Evolutionary conservation across 2,113 vertebrate genomes (phyloP), one percentile per base, ranked within the genome.

Genomic region (Grantiella picta): DNA sequence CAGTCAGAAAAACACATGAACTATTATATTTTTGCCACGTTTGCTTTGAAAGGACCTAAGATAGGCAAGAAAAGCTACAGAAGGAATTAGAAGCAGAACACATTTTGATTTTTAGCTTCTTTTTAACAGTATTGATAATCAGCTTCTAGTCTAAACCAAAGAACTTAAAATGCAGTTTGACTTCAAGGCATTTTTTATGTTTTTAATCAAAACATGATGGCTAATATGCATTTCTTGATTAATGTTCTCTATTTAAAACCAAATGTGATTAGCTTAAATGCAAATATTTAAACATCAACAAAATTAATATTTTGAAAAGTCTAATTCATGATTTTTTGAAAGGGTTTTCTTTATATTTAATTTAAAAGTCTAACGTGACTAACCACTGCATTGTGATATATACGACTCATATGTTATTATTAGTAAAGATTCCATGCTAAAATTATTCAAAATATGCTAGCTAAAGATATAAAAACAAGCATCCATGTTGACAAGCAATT

Each of bases 251-350:
- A 92, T 87, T 95, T 89, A 95, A 96, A 97, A 77, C 42, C 59
- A 95, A 96, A 96, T 93, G 91, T 90, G 90, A 96, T 97, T 93
- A 95, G 71, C 79, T 95, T 73, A 87, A 95, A 95, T 95, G 91
- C 85, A 96, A 97, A 97, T 95, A 96, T 97, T 97, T 94, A 93
- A 92, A 95, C 42, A 95, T 47, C 71, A 59, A 35, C 42, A 91
- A 92, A 77, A 95, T 92, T 93, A 95, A 77, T 91, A 95, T 88
- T 88, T 94, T 96, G 66, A 94, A 89, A 94, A 90, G 36, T 76
- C 63, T 96, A 92, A 69, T 50, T 45, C 42, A 91, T 68, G 0
- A 64, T 79, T 79, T 87, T 95, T 85, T 91, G 82, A 94, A 84
- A 3, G 17, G 7, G 36, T 66, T 92, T 94, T 94, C 70, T 91